Evolutionary conservation across 2,888 invertebrate species (phyloP).

Genomic region (Eumacrocentrus americanus): DNA sequence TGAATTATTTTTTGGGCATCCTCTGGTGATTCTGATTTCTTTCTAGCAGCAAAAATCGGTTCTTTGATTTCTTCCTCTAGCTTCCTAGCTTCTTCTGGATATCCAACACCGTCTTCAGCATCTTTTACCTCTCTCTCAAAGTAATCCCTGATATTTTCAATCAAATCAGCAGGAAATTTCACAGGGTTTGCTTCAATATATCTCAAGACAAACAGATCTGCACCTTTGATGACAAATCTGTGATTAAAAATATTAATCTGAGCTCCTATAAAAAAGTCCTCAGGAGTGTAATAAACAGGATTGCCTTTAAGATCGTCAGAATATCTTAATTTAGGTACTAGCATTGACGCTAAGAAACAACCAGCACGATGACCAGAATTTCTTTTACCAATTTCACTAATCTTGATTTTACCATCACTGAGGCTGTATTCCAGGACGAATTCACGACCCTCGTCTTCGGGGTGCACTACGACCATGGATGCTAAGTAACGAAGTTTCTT

Average conservation of each 20-base stretch:
- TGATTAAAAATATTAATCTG: constrained; percentile 75
- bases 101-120: constrained; percentile 15
- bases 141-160: constrained; percentile 72
- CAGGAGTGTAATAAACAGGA: constrained; percentile 78
- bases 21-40: neutral
- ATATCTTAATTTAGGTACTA: constrained; percentile 70
- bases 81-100: too few relatives aligned
- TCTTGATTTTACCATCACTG: constrained; percentile 75
- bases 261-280: constrained; percentile 80
- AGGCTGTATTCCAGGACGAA: constrained; percentile 80
- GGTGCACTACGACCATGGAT: constrained; percentile 77
- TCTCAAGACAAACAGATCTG: constrained; percentile 79
- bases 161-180: constrained; percentile 73
- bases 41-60: neutral
- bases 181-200: constrained; percentile 76
- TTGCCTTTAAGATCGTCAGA: constrained; percentile 63
- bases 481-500: constrained; percentile 76
- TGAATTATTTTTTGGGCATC: constrained; percentile 2
- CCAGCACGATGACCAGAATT: constrained; percentile 78
- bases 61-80: neutral
- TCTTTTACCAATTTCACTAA: constrained; percentile 73
- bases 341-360: constrained; percentile 72
- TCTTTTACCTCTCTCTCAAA: constrained; percentile 63
- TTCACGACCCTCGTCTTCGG: constrained; percentile 76
- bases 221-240: constrained; percentile 77